phyloP scores from a whole-genome alignment of 2,888 invertebrate species.

The Phorcus lineatus region DNA sequence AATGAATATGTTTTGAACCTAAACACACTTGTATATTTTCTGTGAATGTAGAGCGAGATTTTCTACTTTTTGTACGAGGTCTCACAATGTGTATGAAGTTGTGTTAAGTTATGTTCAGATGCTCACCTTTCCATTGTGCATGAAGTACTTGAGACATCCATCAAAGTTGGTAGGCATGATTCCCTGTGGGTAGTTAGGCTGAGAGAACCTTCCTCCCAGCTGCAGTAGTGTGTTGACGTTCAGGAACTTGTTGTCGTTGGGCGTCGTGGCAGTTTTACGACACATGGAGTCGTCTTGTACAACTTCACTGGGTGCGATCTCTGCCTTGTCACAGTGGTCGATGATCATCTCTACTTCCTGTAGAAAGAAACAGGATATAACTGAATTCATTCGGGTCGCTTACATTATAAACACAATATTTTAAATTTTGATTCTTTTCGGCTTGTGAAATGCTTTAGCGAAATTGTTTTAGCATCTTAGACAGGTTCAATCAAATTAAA shows the following conservation, averaged over 20 bases:
- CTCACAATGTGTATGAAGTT: too few relatives aligned
- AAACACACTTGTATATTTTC: too few relatives aligned
- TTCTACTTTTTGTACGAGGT: too few relatives aligned
- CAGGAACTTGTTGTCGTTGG: constrained; percentile 95
- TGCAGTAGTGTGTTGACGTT: constrained; percentile 97
- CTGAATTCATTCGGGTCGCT: too few relatives aligned
- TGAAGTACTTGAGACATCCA: constrained; percentile 95
- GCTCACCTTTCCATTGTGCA: constrained; percentile 87
- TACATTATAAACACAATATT: too few relatives aligned
- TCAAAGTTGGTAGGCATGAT: constrained; percentile 85
- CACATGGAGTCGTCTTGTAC: constrained; percentile 93
- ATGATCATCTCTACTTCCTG: constrained; percentile 91
- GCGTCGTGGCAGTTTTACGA: constrained; percentile 91
- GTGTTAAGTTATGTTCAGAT: too few relatives aligned
- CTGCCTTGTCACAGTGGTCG: constrained; percentile 92
- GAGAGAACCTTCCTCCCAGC: constrained; percentile 83
- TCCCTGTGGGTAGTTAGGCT: constrained; percentile 28
- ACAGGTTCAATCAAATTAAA: too few relatives aligned
- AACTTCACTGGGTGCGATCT: constrained; percentile 84
- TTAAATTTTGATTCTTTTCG: too few relatives aligned
- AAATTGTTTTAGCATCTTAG: too few relatives aligned
- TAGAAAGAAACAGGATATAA: neutral
- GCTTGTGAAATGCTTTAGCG: too few relatives aligned
- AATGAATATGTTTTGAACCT: too few relatives aligned
- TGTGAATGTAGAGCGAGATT: too few relatives aligned